These are phyloP conservation scores for Falco rusticolus DNA, from an alignment of 2,797 vertebrate species.

Conservation along the genomic window DNA sequence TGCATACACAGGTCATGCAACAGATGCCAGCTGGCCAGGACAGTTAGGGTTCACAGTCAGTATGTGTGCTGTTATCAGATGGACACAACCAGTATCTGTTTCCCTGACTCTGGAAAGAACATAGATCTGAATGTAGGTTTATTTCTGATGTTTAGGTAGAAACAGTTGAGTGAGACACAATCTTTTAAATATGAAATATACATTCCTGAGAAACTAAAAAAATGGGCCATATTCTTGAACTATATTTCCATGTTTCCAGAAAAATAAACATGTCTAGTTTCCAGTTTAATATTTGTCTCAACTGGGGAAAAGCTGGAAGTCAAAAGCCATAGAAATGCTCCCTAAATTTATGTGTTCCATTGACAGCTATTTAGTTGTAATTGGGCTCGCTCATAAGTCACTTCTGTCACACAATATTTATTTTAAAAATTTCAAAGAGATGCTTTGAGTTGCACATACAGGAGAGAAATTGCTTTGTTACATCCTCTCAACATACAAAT, in stretches of 20 bases:
- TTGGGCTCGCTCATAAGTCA: neutral
- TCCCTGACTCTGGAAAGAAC: neutral
- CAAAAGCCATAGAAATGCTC: neutral
- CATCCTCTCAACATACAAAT: neutral
- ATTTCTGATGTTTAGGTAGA: neutral
- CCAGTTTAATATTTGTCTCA: neutral
- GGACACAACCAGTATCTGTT: neutral
- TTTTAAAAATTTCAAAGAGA: neutral
- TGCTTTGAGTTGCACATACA: neutral
- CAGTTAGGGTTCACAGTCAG: rapidly evolving
- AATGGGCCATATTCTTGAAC: neutral
- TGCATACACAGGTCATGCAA: neutral
- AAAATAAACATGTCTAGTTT: neutral
- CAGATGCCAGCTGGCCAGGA: too few relatives aligned
- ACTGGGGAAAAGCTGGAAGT: neutral
- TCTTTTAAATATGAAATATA: neutral
- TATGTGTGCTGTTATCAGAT: neutral
- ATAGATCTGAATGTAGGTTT: neutral
- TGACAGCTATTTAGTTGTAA: neutral
- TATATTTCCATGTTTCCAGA: neutral
- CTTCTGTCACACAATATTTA: neutral
- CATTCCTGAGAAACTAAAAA: neutral
- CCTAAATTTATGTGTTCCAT: neutral
- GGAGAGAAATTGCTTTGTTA: neutral
- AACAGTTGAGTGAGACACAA: neutral